Percentiles rank a stretch among this genome's conserved stretches.
Evolutionary conservation across 2,888 invertebrate species (phyloP).

Genomic region (Unio delphinus): DNA sequence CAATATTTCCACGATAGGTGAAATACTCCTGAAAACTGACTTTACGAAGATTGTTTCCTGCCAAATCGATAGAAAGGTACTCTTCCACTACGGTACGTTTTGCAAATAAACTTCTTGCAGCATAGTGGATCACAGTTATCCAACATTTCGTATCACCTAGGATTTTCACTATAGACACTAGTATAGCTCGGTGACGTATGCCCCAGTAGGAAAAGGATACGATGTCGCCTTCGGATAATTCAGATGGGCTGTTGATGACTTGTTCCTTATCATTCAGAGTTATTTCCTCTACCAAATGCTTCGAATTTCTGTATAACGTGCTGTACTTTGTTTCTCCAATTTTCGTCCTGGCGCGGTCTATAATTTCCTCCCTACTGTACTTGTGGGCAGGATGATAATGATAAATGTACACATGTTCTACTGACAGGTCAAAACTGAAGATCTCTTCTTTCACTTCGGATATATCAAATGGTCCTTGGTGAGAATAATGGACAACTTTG

Average conservation of each 20-base stretch:
- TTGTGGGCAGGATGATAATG: constrained; percentile 8
- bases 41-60: constrained; percentile 1
- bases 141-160: constrained; percentile 1
- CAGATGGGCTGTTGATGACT: neutral
- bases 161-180: constrained; percentile 2
- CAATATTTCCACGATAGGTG: constrained; percentile 3
- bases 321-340: constrained; percentile 14
- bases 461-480: neutral
- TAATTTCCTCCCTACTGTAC: constrained; percentile 6
- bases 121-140: constrained; percentile 14
- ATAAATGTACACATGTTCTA: constrained; percentile 16
- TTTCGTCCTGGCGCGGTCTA: constrained; percentile 9
- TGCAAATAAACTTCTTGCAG: constrained; percentile 4
- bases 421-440: constrained; percentile 12
- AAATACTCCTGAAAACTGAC: constrained; percentile 13
- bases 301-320: constrained; percentile 7
- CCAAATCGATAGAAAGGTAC: constrained; percentile 4
- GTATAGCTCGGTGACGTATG: constrained; percentile 11
- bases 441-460: constrained; percentile 14
- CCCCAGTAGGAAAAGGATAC: constrained; percentile 18
- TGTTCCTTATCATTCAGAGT: constrained; percentile 6
- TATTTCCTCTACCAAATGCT: constrained; percentile 9
- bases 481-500: constrained; percentile 13
- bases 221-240: constrained; percentile 13
- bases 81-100: constrained; percentile 14